Conservation (phyloP, 2,797 vertebrate genomes). For the Arctocebus calabarensis region DNA sequence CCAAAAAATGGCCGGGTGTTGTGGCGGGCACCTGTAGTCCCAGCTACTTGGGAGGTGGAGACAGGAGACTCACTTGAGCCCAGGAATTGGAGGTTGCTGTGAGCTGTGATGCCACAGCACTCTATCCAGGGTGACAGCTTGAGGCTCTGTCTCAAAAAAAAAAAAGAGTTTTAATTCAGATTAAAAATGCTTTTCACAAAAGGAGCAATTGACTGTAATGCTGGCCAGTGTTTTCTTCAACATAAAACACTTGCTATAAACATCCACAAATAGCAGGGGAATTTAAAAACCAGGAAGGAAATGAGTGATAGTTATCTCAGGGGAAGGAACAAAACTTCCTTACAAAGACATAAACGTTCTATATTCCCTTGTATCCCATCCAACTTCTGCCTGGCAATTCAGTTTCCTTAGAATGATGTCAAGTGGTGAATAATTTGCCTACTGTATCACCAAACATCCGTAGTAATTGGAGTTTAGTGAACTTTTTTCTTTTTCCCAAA, state of each 20-base stretch:
- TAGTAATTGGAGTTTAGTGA: background rate
- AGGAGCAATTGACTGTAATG: background rate
- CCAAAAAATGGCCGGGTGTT: too few species aligned
- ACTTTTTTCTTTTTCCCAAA: background rate
- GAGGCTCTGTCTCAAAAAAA: too few species aligned
- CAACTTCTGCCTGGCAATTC: background rate
- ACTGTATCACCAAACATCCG: background rate
- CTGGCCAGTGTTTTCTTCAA: background rate
- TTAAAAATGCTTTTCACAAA: background rate
- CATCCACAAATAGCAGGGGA: conserved; percentile 46
- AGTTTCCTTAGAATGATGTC: background rate
- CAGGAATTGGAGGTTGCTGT: too few species aligned
- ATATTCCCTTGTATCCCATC: background rate
- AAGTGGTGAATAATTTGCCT: background rate
- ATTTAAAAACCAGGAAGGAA: conserved; percentile 71
- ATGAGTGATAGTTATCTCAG: background rate
- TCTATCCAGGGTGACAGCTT: too few species aligned
- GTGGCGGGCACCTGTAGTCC: too few species aligned
- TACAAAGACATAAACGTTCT: background rate
- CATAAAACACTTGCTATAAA: background rate
- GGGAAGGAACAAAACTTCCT: conserved; percentile 52
- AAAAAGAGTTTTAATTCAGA: background rate
- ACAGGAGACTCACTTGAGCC: too few species aligned
- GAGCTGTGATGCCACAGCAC: too few species aligned
- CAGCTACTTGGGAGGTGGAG: too few species aligned